Evolutionary conservation across 2,113 vertebrate genomes (phyloP), one percentile per base, ranked within the genome.

Genomic region (Psilopogon haemacephalus): DNA sequence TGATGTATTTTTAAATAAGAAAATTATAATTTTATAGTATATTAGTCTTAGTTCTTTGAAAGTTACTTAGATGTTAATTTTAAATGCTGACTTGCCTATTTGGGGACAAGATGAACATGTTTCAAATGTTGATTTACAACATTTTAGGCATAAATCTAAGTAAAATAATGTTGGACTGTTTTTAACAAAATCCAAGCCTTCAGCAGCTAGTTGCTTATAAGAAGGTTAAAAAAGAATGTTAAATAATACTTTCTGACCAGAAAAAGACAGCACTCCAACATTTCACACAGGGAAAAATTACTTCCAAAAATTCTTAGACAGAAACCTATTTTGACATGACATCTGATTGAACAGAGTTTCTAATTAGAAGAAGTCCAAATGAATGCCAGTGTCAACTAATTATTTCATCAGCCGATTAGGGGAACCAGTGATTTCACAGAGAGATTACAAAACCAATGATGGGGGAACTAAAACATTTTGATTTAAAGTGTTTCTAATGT

Each of bases 351-450:
- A 80, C 5, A 38, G 10, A 85, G n/a, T 74, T 94, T 65, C 81
- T 95, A 90, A 93, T 88, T 93, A 94, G 48, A 94, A 67, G 64
- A 15, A 37, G 24, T 70, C 75, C 73, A 86, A 72, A 50, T 79
- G 50, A 86, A 80, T 70, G 46, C 89, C 71, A 83, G 54, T 82
- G 30, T 94, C 72, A 35, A 82, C 81, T 92, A 97, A 96, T 95
- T 94, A 86, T 91, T 95, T 92, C 73, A 88, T 92, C 88, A 94
- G 67, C 38, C 76, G 86, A 82, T 95, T 84, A 94, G 63, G 32
- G 24, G 32, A 96, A 84, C 26, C 21, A 78, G 81, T 3, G 18
- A 86, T 92, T 95, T 84, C 74, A 89, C 65, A 40, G 33, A 55
- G 44, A 92, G 33, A 89, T 95, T 91, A 86, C 73, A 94, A 85